Conservation (phyloP, 1,140 invertebrate species). For the Aphaenogaster ashmeadi region DNA sequence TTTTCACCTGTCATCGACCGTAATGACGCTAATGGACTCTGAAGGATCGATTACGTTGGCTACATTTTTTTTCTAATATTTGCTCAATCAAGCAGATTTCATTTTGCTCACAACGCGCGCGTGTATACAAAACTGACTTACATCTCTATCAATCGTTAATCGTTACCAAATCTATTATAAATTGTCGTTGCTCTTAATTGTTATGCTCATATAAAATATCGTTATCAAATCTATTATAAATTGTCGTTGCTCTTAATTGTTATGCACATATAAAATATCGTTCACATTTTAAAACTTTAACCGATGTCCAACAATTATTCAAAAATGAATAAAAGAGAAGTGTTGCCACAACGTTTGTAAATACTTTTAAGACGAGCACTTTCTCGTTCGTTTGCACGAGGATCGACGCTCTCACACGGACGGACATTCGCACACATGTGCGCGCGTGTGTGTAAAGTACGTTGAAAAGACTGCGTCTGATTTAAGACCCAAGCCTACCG, state of each 20-base stretch:
- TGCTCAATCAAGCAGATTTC: neutral
- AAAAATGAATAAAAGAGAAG: neutral
- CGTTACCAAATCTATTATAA: neutral
- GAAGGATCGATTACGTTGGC: neutral
- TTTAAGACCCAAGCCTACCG: slow-evolving; percentile 70
- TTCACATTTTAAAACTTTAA: neutral
- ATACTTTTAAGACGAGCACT: neutral
- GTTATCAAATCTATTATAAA: neutral
- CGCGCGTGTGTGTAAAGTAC: neutral
- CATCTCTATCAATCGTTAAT: slow-evolving; percentile 3
- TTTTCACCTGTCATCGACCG: slow-evolving; percentile 50
- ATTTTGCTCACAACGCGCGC: neutral
- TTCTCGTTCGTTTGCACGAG: slow-evolving; percentile 34
- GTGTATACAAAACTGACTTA: neutral
- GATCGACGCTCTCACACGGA: slow-evolving; percentile 38
- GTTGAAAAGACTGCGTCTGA: slow-evolving; percentile 62
- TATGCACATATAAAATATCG: neutral
- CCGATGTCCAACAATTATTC: neutral
- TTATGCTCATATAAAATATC: neutral
- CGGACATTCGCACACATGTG: neutral
- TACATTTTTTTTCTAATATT: slow-evolving; percentile 42
- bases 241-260: neutral
- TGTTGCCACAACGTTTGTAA: neutral
- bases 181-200: neutral
- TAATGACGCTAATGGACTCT: slow-evolving; percentile 31